Evolutionary conservation across 2,888 invertebrate species (phyloP).

Genomic region (Cephalotes varians): DNA sequence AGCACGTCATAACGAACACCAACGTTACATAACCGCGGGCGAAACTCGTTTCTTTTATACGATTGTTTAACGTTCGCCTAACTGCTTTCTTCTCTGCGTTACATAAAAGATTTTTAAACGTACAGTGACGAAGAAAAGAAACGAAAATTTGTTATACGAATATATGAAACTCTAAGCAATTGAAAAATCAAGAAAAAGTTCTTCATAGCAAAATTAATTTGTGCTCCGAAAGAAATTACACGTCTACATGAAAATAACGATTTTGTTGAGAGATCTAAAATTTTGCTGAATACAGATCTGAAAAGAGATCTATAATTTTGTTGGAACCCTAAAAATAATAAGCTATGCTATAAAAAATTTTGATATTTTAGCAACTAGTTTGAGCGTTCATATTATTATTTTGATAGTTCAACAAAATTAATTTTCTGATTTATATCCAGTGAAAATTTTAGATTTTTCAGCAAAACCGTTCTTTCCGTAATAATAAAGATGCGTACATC

Average conservation of each 20-base stretch:
- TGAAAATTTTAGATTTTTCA: too few species aligned
- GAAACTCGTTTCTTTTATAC: not conserved
- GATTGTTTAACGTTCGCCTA: not conserved
- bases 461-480: too few species aligned
- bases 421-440: too few species aligned
- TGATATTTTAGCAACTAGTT: too few species aligned
- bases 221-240: not conserved
- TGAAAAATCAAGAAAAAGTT: not conserved
- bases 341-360: too few species aligned
- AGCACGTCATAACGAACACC: not conserved
- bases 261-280: too few species aligned
- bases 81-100: not conserved
- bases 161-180: not conserved
- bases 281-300: too few species aligned
- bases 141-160: not conserved
- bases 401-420: too few species aligned
- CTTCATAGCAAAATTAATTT: slow-evolving; percentile 10
- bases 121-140: not conserved
- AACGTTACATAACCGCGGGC: not conserved
- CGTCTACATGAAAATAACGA: too few species aligned
- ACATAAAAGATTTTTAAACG: not conserved
- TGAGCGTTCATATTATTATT: too few species aligned
- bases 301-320: too few species aligned
- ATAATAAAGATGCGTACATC: not conserved
- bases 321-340: too few species aligned